Evolutionary conservation across 1,140 invertebrate genomes (phyloP), one percentile per base, ranked within the genome.

Genomic region (Agrypnia vestita): DNA sequence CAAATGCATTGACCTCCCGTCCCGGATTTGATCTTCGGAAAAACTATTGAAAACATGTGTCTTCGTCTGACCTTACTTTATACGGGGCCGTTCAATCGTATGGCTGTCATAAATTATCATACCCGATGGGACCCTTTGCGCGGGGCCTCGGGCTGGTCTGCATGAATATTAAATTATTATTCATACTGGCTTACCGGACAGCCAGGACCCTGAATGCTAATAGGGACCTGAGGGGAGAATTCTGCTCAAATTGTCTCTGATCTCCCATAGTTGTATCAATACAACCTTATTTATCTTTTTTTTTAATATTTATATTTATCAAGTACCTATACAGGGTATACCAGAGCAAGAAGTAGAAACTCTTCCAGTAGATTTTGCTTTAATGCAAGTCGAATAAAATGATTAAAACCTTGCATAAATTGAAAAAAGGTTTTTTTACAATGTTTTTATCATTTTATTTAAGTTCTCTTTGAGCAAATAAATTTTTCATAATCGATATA

Each of bases 161-260:
- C 56, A 81, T 81, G 79, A 81, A 81, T 81, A 81, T 77, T 81
- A 76, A 77, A 77, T 81, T 81, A 76, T 73, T 78, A 75, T 80
- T 80, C 79, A 80, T 80, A 49, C 61, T 15, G 78, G 67, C 43
- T 15, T 43, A 21, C 43, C 67, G 67, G 51, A 74, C 51, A n/a
- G 35, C 55, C 25, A 25, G 73, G 13, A 15, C 13, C 56, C 73
- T 43, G 61, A 64, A 64, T 64, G 61, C 61, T 64, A 64, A 64
- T 64, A 35, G 61, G 19, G 13, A 43, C 61, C 61, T 19, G 19
- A 64, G 61, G 61, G 19, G 13, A 13, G 61, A 59, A 53, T 19
- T 61, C 61, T 25, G 61, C 8, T 12, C 61, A 43, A 64, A 64
- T n/a, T 44, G 61, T 64, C 61, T 64, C 35, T 64, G 61, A 64